Evolutionary conservation across 2,113 vertebrate species (phyloP).

Genomic region (Empidonax traillii): DNA sequence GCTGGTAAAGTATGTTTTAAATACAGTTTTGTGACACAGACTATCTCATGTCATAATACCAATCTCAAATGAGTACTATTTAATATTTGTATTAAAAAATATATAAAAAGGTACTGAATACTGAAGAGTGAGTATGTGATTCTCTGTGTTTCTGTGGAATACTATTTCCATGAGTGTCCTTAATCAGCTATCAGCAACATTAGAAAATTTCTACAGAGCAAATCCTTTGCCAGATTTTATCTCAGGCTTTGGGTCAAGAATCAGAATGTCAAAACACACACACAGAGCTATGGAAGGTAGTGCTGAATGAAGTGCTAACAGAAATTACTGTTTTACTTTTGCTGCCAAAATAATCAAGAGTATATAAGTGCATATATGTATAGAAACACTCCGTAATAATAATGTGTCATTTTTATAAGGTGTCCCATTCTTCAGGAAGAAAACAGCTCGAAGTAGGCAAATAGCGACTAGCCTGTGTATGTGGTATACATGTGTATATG

Average conservation of each 20-base stretch:
- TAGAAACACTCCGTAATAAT: not conserved
- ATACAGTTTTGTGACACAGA: not conserved
- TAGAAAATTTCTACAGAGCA: not conserved
- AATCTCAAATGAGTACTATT: not conserved
- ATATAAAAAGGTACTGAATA: not conserved
- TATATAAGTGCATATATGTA: not conserved
- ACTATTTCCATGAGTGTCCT: not conserved
- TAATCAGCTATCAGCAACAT: not conserved
- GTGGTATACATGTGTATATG: not conserved
- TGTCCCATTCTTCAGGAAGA: not conserved
- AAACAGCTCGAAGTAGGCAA: not conserved
- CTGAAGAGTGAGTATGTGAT: not conserved
- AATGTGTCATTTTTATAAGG: not conserved
- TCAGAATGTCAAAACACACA: not conserved
- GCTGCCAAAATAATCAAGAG: not conserved
- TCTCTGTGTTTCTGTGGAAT: not conserved
- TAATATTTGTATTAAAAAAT: not conserved
- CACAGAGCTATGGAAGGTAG: not conserved
- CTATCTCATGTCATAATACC: not conserved
- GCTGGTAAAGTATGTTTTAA: not conserved
- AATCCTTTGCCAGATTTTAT: not conserved
- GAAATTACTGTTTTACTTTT: not conserved
- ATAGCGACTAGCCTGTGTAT: not conserved
- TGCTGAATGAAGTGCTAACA: not conserved
- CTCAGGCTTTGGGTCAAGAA: not conserved